A percentile compares a stretch with the other conserved stretches of the same genome.
Conservation (phyloP, 1,140 invertebrate genomes). For the Trichomalopsis sarcophagae region DNA sequence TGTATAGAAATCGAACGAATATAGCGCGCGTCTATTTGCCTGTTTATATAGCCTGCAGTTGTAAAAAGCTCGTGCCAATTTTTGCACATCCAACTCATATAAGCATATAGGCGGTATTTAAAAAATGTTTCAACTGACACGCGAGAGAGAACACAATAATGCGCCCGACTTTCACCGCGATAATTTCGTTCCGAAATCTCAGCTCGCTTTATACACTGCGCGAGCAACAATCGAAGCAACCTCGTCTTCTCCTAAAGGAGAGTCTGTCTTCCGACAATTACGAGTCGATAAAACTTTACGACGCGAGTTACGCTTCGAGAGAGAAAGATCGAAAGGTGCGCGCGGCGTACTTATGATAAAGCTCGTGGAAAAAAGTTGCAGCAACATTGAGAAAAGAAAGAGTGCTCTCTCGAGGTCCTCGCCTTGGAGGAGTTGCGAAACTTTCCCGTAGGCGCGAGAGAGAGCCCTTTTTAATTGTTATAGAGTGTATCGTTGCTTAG, state of each 20-base stretch:
- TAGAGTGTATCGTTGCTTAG: too few relatives aligned
- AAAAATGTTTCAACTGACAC: not conserved
- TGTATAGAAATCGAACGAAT: not conserved
- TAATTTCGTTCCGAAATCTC: slow-evolving; percentile 18
- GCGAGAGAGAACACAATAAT: not conserved
- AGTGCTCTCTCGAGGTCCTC: slow-evolving; percentile 3
- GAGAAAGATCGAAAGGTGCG: too few relatives aligned
- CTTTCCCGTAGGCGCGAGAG: not conserved
- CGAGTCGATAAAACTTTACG: slow-evolving; percentile 50
- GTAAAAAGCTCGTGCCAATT: not conserved
- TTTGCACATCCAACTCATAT: not conserved
- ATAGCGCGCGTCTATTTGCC: not conserved
- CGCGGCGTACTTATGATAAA: slow-evolving; percentile 25
- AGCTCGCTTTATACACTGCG: not conserved
- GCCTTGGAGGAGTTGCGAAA: slow-evolving; percentile 10
- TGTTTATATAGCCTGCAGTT: too few relatives aligned
- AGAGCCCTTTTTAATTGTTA: not conserved
- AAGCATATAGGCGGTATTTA: not conserved
- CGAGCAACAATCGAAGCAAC: not conserved
- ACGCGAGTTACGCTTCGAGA: slow-evolving; percentile 25
- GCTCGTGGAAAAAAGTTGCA: not conserved
- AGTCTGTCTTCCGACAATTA: slow-evolving; percentile 31
- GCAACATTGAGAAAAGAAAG: not conserved
- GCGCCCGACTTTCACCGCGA: slow-evolving; percentile 10
- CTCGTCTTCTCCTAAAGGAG: not conserved